These are phyloP conservation scores for Cacoxenus indagator DNA, from an alignment of 2,888 invertebrate genomes.

Conservation along the genomic window DNA sequence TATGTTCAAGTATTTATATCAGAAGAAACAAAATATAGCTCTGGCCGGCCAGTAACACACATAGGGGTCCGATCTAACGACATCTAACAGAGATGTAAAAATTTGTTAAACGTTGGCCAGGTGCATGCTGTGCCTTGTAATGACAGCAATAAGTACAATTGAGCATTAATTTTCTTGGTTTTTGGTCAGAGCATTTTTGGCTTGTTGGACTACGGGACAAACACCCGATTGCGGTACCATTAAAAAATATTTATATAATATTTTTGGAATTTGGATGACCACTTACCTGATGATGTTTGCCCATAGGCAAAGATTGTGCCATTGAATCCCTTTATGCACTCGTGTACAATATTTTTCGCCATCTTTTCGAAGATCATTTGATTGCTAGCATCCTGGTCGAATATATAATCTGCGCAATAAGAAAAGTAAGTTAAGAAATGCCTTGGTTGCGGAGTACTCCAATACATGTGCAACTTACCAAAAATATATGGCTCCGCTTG, in stretches of 20 bases:
- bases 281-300: slow-evolving; percentile 85
- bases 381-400: slow-evolving; percentile 75
- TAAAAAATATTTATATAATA: neutral
- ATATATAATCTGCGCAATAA: slow-evolving; percentile 80
- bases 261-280: neutral
- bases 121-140: too few relatives aligned
- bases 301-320: slow-evolving; percentile 94
- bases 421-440: neutral
- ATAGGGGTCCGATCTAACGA: too few relatives aligned
- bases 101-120: too few relatives aligned
- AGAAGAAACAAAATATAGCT: too few relatives aligned
- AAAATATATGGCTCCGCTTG: slow-evolving; percentile 71
- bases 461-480: slow-evolving; percentile 64
- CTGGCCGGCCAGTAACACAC: too few relatives aligned
- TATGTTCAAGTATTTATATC: too few relatives aligned
- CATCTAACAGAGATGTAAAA: too few relatives aligned
- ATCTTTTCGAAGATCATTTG: slow-evolving; percentile 77
- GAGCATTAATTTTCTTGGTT: too few relatives aligned
- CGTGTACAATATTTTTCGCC: slow-evolving; percentile 80
- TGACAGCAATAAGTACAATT: too few relatives aligned
- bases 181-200: too few relatives aligned
- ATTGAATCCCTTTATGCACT: slow-evolving; percentile 82
- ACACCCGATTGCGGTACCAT: too few relatives aligned
- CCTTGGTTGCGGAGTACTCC: neutral
- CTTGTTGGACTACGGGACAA: too few relatives aligned